Conservation (phyloP, 1,140 invertebrate genomes). For the Drosophila sp. region DNA sequence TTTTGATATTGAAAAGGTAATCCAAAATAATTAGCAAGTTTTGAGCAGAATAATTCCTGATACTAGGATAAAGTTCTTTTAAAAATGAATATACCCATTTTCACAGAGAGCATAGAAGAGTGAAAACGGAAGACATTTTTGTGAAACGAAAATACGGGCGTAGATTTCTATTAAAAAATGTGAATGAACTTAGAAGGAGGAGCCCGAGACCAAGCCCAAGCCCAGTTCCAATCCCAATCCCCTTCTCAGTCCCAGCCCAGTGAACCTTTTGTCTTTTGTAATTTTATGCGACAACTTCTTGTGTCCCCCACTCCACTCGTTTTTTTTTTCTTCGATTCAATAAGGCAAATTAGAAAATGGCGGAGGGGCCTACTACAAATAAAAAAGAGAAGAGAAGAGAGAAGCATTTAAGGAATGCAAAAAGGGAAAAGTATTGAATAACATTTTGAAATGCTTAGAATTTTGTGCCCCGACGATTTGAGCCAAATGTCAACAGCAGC, state of each 20-base stretch:
- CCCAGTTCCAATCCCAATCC: too few species aligned
- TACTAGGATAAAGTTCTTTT: background rate
- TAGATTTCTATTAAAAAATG: constrained; percentile 73
- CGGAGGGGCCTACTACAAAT: constrained; percentile 47
- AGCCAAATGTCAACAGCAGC: constrained; percentile 71
- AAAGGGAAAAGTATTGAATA: constrained; percentile 75
- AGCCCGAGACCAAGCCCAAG: constrained; percentile 9
- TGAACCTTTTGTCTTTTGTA: constrained; percentile 78
- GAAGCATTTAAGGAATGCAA: constrained; percentile 53
- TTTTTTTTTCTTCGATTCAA: background rate
- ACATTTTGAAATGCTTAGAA: constrained; percentile 77
- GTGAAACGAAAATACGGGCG: constrained; percentile 78
- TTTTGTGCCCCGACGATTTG: constrained; percentile 30
- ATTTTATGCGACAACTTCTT: constrained; percentile 73
- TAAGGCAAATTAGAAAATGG: constrained; percentile 70
- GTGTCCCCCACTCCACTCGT: background rate
- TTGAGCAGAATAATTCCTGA: too few species aligned
- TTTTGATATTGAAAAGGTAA: too few species aligned
- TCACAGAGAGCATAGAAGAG: background rate
- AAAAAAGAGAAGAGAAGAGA: constrained; percentile 1
- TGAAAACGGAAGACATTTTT: constrained; percentile 27
- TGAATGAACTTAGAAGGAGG: constrained; percentile 33
- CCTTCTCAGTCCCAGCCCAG: too few species aligned
- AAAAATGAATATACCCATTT: background rate
- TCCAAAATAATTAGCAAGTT: too few species aligned